phyloP scores from a whole-genome alignment of 2,888 invertebrate genomes.

The Cheilosia vernalis region DNA sequence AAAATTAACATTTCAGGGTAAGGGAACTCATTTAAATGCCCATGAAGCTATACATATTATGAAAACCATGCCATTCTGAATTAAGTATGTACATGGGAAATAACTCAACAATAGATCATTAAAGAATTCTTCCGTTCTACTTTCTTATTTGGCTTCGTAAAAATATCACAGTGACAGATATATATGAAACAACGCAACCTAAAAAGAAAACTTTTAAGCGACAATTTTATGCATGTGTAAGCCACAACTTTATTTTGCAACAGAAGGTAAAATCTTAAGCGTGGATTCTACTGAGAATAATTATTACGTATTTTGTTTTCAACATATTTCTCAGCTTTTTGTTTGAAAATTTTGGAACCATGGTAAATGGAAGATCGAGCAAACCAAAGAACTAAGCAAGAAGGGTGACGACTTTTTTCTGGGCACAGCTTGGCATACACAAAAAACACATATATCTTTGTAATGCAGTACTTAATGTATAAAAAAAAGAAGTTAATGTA shows the following conservation, averaged over 20 bases:
- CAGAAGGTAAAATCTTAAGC: constrained; percentile 9
- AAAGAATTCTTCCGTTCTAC: constrained; percentile 58
- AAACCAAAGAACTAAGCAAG: background rate
- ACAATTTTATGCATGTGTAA: constrained; percentile 31
- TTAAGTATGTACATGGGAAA: constrained; percentile 49
- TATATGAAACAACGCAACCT: constrained; percentile 24
- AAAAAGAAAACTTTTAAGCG: constrained; percentile 12
- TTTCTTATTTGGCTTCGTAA: constrained; percentile 36
- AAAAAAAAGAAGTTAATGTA: too few species aligned
- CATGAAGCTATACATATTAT: constrained; percentile 13
- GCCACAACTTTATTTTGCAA: constrained; percentile 26
- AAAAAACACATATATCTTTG: too few species aligned
- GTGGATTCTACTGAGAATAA: background rate
- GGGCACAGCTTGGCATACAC: background rate
- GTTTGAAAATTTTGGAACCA: background rate
- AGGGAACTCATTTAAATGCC: background rate
- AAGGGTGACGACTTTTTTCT: background rate
- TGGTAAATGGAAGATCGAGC: background rate
- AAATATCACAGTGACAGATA: constrained; percentile 10
- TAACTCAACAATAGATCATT: constrained; percentile 54
- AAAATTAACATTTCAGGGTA: background rate
- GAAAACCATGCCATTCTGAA: constrained; percentile 34
- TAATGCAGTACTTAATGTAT: too few species aligned
- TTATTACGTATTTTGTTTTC: constrained; percentile 7
- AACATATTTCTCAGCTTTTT: background rate